Base-by-base conservation (phyloP, 2,888 invertebrate species). In the Crossocerus cetratus region DNA sequence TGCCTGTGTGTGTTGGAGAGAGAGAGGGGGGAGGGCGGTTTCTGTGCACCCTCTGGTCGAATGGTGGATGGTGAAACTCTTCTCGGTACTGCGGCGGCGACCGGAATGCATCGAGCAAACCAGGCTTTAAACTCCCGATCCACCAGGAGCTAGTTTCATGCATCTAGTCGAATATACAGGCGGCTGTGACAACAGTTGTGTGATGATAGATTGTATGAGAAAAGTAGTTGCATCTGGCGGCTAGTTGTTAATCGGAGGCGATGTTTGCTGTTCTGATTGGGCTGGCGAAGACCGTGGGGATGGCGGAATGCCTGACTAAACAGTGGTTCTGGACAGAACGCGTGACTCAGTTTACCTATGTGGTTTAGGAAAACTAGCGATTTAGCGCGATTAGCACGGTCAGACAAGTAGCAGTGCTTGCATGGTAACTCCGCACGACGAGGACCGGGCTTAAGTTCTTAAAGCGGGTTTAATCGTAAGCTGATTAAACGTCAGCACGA, bases 401-500 rank as follows among this genome's bases (percentile, higher is more conserved):
- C 62, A 54, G 57, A 63, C 76, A 73, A 74, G 75, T 72, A 78
- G 80, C 76, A 68, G 69, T 75, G 73, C 80, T 76, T 72, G 80
- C 72, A 69, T 72, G 69, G 79, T 80, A 82, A 80, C 70, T 82
- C 76, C 57, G 54, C 57, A 55, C 69, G 73, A 67, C 65, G 71
- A 74, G 72, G 79, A 72, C 80, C 66, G 55, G 66, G 76, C 82
- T 81, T 82, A 80, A 65, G 66, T 71, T 68, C 79, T 82, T 82
- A 74, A 82, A 74, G 76, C 8, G 76, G 79, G 82, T 79, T 81
- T 82, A 73, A 79, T 79, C 69, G 80, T 81, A 82, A 81, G 80
- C 80, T 76, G 80, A 81, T 81, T 81, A 79, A 74, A 80, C 68
- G 74, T 69, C 64, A 74, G 74, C 79, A 74, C 62, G 74, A 78